Conservation (phyloP, 2,888 invertebrate species). For the Aspidiotus destructor region DNA sequence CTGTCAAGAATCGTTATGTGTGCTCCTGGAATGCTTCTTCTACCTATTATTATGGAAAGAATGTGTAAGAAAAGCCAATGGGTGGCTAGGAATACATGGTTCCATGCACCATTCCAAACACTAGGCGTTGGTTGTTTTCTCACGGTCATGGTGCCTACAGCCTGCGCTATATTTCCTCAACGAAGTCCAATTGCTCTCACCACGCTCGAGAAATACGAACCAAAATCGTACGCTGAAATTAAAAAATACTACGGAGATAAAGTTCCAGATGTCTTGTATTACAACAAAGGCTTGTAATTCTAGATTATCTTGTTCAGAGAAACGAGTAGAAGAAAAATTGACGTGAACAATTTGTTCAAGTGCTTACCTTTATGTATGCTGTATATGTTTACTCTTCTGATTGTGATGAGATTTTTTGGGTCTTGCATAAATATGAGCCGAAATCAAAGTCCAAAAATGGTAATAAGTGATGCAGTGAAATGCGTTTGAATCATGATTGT, state of each 20-base stretch:
- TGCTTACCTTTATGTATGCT: too few species aligned
- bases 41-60: conserved; percentile 76
- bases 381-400: too few species aligned
- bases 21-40: conserved; percentile 76
- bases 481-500: too few species aligned
- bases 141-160: conserved; percentile 75
- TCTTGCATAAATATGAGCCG: too few species aligned
- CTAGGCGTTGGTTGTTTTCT: conserved; percentile 68
- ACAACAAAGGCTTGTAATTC: conserved; percentile 74
- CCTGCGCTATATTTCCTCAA: conserved; percentile 78
- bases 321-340: too few species aligned
- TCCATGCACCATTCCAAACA: conserved; percentile 76
- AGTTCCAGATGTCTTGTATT: conserved; percentile 65
- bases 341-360: too few species aligned
- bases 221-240: conserved; percentile 60
- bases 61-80: conserved; percentile 58
- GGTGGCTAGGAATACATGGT: conserved; percentile 62
- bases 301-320: not conserved
- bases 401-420: too few species aligned
- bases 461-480: too few species aligned
- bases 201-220: conserved; percentile 63
- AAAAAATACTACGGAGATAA: conserved; percentile 54
- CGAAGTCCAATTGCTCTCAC: conserved; percentile 61
- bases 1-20: conserved; percentile 73
- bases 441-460: too few species aligned